Evolutionary conservation across 2,113 vertebrate species (phyloP), one percentile per base, ranked within the genome.

Genomic region (Junco hyemalis): DNA sequence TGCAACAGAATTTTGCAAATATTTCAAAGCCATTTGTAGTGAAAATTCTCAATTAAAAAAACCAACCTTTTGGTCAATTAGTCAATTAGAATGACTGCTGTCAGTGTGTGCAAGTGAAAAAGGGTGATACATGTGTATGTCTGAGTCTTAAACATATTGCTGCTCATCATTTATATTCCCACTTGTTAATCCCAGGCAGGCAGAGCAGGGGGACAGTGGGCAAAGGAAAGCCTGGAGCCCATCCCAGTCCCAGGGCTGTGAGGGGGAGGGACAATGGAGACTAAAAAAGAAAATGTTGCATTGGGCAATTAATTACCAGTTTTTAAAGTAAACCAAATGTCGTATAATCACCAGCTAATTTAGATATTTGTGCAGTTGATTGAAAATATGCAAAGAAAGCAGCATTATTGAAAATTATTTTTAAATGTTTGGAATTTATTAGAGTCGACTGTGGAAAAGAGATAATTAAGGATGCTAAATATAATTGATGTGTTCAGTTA

Each of bases 301-400:
- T 51, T 65, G 74, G 59, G 36, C 85, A 77, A 86, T 31, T 90
- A 95, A 93, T 92, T 94, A 54, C 20, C 56, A 66, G 35, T 31
- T 87, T 86, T 79, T 76, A 48, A 87, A 87, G 78, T 56, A 85
- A 95, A 85, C 45, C 36, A 69, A 96, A 82, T 42, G 63, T 61
- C 4, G 0, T 57, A 36, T 96, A 94, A 96, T 95, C 79, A 96
- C 59, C 80, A 95, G 80, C 63, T 95, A 92, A 96, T 96, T 96
- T 95, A 95, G 90, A 44, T 95, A 96, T 94, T 96, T 95, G 92
- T 90, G 94, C 47, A 59, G 79, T 54, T 93, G 95, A 96, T 93
- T 95, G 91, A 93, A 96, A 95, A 93, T 94, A 95, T 93, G 94
- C 95, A 94, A 86, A 93, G 92, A 96, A 96, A 95, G 90, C 63